Conservation (phyloP, 2,888 invertebrate species). For the Cryptocephalus primarius region DNA sequence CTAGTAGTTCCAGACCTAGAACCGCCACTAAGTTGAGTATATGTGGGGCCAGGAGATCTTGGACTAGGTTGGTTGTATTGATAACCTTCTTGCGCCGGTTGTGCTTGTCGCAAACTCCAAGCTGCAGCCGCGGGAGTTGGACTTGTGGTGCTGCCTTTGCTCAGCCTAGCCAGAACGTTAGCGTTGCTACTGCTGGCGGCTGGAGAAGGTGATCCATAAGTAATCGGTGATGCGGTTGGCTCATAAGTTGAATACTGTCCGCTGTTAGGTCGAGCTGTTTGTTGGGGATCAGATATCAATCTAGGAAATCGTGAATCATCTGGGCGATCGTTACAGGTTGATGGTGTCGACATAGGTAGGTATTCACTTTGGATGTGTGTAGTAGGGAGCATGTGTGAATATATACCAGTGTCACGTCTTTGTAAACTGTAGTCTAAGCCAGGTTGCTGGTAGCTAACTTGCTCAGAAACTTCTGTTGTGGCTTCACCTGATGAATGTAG, state of each 20-base stretch:
- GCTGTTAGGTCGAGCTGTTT: conserved; percentile 51
- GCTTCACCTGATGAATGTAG: conserved; percentile 31
- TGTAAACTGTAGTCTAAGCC: conserved; percentile 68
- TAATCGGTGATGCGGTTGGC: conserved; percentile 44
- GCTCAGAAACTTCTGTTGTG: conserved; percentile 30
- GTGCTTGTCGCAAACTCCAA: conserved; percentile 50
- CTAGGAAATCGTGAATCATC: conserved; percentile 19
- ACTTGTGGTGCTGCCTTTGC: conserved; percentile 57
- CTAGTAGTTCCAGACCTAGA: conserved; percentile 21
- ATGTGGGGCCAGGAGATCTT: conserved; percentile 70
- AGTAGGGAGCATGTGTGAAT: conserved; percentile 44
- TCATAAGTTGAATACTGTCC: conserved; percentile 65
- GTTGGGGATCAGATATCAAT: conserved; percentile 32
- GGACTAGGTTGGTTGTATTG: conserved; percentile 59
- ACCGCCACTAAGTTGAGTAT: conserved; percentile 66
- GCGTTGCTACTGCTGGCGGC: conserved; percentile 49
- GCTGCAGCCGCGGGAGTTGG: conserved; percentile 59
- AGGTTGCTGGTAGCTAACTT: conserved; percentile 38
- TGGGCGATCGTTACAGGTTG: conserved; percentile 21
- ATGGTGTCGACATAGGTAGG: conserved; percentile 22
- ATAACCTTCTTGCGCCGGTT: conserved; percentile 60
- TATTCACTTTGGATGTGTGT: conserved; percentile 34
- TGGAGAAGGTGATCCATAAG: conserved; percentile 44
- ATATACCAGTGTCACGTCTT: conserved; percentile 42
- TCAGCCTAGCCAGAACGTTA: conserved; percentile 50